These are phyloP conservation scores for Okamejei kenojei DNA, from an alignment of 2,797 vertebrate species.

Conservation along the genomic window DNA sequence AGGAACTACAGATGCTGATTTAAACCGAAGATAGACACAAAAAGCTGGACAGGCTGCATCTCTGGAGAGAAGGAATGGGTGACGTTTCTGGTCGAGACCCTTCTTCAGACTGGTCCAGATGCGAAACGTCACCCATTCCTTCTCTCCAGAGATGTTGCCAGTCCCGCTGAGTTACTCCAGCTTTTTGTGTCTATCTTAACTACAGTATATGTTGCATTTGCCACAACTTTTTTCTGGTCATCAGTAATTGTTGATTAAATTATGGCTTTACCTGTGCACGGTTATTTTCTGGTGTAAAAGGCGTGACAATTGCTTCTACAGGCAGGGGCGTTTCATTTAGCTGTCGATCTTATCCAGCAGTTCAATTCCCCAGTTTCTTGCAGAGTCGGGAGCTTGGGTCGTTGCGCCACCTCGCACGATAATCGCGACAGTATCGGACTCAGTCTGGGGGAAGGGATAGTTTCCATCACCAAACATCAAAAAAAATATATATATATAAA, in stretches of 20 bases:
- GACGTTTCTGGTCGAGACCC: no score
- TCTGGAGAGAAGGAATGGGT: no score
- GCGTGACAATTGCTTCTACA: background rate
- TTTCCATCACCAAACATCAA: background rate
- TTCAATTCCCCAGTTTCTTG: background rate
- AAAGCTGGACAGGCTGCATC: no score
- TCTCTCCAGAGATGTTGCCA: no score
- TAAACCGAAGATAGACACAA: no score
- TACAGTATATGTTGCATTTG: background rate
- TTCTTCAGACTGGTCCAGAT: no score
- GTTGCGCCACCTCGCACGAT: constrained; percentile 2
- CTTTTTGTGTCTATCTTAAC: no score
- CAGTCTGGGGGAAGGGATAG: background rate
- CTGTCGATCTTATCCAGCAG: background rate
- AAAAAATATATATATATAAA: no score
- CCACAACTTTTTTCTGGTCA: background rate
- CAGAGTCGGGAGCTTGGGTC: background rate
- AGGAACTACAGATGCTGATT: no score
- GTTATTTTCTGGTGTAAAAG: background rate
- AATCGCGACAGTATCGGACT: background rate
- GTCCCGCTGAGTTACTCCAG: no score
- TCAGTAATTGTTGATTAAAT: no score
- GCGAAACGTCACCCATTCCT: no score
- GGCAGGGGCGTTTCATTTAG: background rate
- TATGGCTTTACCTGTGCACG: background rate